A percentile compares a stretch with the other conserved stretches of the same genome.
phyloP scores from a whole-genome alignment of 2,888 invertebrate species.

The Amaurobius ferox region DNA sequence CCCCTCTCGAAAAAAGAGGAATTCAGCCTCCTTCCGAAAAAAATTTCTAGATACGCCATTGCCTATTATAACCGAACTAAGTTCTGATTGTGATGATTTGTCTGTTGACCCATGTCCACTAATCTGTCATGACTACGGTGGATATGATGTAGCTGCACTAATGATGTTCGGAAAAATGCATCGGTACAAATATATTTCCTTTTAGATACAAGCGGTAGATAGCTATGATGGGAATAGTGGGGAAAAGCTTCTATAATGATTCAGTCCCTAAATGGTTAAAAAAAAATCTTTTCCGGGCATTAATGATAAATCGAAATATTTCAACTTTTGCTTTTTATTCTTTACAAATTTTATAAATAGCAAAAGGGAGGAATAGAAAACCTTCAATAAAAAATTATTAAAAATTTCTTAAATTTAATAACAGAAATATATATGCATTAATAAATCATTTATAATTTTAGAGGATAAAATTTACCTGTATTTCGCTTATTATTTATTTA shows the following conservation, averaged over 20 bases:
- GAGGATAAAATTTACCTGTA: no score
- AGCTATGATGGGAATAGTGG: background rate
- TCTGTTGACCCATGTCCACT: background rate
- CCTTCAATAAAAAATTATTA: no score
- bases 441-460: no score
- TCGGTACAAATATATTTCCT: background rate
- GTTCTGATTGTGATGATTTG: slow-evolving; percentile 36
- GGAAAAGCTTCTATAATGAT: background rate
- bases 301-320: background rate
- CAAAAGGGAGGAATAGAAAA: no score
- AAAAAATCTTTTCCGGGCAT: background rate
- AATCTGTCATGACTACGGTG: slow-evolving; percentile 14
- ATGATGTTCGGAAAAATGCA: background rate
- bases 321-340: background rate
- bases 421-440: no score
- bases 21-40: no score
- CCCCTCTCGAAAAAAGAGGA: no score
- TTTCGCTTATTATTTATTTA: no score
- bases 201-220: background rate
- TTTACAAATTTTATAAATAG: no score
- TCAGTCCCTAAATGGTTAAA: background rate
- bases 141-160: background rate
- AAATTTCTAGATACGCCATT: no score
- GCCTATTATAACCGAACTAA: background rate
- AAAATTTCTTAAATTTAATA: no score